Base-by-base conservation (phyloP, 2,797 vertebrate genomes). In the Epinephelus malabaricus region DNA sequence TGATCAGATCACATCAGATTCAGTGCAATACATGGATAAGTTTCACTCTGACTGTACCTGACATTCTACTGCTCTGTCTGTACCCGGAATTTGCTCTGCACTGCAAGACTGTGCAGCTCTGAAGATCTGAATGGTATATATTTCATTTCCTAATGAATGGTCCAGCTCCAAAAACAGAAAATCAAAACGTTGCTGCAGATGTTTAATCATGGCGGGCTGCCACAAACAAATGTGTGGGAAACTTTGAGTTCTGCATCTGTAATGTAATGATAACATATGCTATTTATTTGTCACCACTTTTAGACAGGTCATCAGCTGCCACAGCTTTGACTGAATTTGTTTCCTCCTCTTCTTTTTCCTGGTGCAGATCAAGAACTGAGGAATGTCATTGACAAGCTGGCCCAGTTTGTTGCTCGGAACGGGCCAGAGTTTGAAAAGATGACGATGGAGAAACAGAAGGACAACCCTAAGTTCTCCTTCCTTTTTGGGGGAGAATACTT, bases 381-480 rank as follows among this genome's bases (percentile, higher is more conserved):
- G 83, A 99, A 99, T 94, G 98, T 99, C 88, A 99, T 99, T 60
- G 98, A 99, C 94, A 99, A 99, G 85, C 91, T 99, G 88, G 98
- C 98, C 34, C 98, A 99, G 92, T 99, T 99, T 85, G 98, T 99
- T 47, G 97, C 98, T 43, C 96, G 98, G 56, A 99, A 98, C 45
- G 98, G 98, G 54, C 98, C 98, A 0, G 98, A 99, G 90, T 99
- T 99, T 84, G 98, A 99, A 94, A 99, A 98, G 93, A 99, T 99
- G 98, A 99, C 98, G 4, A 99, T 99, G 98, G 98, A 99, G 92
- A 99, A 99, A 88, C 98, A 99, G 94, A 99, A 99, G 88, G 98
- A 99, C 89, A 99, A 99, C 83, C 97, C 95, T 0, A 99, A 99
- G 81, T 99, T 99, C 90, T 99, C 98, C 14, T 99, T 99, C 76